Evolutionary conservation across 2,888 invertebrate genomes (phyloP).

Genomic region (Colostygia pectinataria): DNA sequence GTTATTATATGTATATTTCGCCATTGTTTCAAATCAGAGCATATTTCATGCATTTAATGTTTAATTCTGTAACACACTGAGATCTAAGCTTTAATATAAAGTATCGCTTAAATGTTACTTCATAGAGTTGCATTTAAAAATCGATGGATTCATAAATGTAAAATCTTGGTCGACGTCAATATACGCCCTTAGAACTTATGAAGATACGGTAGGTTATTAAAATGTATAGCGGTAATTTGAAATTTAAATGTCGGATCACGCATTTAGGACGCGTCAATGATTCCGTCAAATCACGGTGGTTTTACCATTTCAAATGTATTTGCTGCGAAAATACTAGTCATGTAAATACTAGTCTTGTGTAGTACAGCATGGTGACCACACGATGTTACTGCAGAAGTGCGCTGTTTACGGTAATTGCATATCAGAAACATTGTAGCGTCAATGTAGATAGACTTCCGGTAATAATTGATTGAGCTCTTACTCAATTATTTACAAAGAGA

Average conservation of each 20-base stretch:
- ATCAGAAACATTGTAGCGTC: too few relatives aligned
- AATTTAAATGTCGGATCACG: slow-evolving; percentile 51
- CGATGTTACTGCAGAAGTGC: too few relatives aligned
- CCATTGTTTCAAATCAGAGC: slow-evolving; percentile 84
- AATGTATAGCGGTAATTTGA: slow-evolving; percentile 56
- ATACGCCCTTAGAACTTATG: neutral
- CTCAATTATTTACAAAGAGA: too few relatives aligned
- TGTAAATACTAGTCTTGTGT: too few relatives aligned
- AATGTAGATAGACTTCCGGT: too few relatives aligned
- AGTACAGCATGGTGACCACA: too few relatives aligned
- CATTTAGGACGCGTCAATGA: slow-evolving; percentile 49
- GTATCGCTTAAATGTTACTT: too few relatives aligned
- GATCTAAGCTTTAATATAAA: slow-evolving; percentile 23
- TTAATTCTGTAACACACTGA: slow-evolving; percentile 47
- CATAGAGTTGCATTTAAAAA: neutral
- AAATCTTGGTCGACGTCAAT: slow-evolving; percentile 28
- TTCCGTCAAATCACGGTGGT: slow-evolving; percentile 26
- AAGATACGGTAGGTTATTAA: slow-evolving; percentile 23
- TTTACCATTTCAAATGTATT: slow-evolving; percentile 50
- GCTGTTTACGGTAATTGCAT: too few relatives aligned
- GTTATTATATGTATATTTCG: slow-evolving; percentile 83
- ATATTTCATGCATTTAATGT: slow-evolving; percentile 83
- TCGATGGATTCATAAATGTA: slow-evolving; percentile 1
- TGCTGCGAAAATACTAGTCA: slow-evolving; percentile 13
- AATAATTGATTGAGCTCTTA: too few relatives aligned